These are phyloP conservation scores for Cabera pusaria DNA, from an alignment of 2,888 invertebrate species.

Conservation along the genomic window DNA sequence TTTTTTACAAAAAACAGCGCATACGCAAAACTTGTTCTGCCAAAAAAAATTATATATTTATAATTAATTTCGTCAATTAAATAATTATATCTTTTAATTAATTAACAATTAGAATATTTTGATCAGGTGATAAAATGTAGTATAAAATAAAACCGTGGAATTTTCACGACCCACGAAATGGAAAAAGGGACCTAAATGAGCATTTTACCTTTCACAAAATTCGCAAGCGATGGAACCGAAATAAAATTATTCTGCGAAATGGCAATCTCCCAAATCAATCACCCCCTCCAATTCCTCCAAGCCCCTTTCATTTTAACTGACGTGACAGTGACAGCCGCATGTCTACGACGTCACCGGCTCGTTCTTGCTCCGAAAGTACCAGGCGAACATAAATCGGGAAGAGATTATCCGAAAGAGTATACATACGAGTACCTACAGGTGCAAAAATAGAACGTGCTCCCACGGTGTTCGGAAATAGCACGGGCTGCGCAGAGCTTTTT, in stretches of 20 bases:
- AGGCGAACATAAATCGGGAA: conserved; percentile 58
- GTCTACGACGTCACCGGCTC: conserved; percentile 79
- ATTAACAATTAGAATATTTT: no score
- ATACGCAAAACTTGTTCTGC: no score
- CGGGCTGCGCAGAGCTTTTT: conserved; percentile 35
- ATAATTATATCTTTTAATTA: no score
- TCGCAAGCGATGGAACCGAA: neutral
- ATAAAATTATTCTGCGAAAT: neutral
- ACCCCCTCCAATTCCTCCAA: conserved; percentile 23
- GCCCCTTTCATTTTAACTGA: conserved; percentile 37
- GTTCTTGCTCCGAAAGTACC: conserved; percentile 63
- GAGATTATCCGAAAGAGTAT: conserved; percentile 37
- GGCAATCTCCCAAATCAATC: neutral
- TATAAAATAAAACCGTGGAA: no score
- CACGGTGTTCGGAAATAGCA: conserved; percentile 62
- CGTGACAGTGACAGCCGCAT: conserved; percentile 63
- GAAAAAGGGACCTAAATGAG: no score
- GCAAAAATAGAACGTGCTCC: conserved; percentile 71
- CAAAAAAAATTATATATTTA: no score
- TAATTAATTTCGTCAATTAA: no score
- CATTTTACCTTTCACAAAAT: neutral
- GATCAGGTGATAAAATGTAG: no score
- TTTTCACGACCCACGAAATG: no score
- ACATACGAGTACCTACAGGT: conserved; percentile 40
- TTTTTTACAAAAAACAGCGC: no score